A percentile compares a stretch with the other conserved stretches of the same genome.
phyloP scores from a whole-genome alignment of 2,113 vertebrate species.

The Clarias batrachus region DNA sequence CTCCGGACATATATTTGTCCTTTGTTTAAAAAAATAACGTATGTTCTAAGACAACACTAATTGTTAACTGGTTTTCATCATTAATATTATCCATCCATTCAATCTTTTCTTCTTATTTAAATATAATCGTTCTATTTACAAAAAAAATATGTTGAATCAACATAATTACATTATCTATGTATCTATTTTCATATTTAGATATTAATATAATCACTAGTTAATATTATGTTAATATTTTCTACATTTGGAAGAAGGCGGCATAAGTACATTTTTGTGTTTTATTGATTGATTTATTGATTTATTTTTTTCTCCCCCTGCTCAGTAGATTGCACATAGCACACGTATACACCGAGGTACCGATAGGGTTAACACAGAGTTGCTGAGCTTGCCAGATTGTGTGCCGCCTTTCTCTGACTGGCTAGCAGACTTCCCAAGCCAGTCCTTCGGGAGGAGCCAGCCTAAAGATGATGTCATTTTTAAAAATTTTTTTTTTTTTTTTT shows the following conservation, averaged over 20 bases:
- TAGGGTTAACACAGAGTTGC: constrained; percentile 49
- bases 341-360: constrained; percentile 3
- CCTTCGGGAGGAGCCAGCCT: constrained; percentile 42
- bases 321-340: neutral
- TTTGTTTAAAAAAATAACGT: neutral
- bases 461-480: constrained; percentile 61
- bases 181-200: neutral
- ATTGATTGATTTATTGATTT: neutral
- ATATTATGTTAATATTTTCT: neutral
- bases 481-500: constrained; percentile 35
- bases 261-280: neutral
- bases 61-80: neutral
- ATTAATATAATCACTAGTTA: neutral
- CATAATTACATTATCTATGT: neutral
- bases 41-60: neutral
- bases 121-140: too few species aligned
- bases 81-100: neutral
- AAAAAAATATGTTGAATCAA: too few species aligned
- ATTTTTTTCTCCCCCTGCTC: too few species aligned
- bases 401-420: constrained; percentile 57
- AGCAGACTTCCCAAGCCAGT: constrained; percentile 48
- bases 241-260: neutral
- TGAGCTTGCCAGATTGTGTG: constrained; percentile 39
- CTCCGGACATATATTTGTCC: neutral
- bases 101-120: too few species aligned